phyloP scores from a whole-genome alignment of 2,113 vertebrate genomes.

The Herpetotheres cachinnans region DNA sequence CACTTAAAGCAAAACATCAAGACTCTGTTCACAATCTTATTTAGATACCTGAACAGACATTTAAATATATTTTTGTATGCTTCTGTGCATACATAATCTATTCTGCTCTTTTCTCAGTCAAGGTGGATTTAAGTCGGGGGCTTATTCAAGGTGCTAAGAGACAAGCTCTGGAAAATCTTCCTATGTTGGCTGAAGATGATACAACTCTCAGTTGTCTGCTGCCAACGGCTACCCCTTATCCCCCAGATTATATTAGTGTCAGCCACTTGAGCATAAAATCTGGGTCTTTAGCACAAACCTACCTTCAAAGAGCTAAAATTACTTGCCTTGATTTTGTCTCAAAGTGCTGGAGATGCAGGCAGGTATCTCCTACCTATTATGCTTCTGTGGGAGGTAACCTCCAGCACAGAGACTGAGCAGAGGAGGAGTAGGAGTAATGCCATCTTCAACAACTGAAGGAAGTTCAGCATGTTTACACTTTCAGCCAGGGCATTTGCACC shows the following conservation, averaged over 20 bases:
- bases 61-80: neutral
- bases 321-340: neutral
- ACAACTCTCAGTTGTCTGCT: neutral
- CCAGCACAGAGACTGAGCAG: neutral
- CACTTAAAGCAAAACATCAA: neutral
- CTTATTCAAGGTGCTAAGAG: conserved; percentile 21
- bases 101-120: neutral
- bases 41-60: neutral
- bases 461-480: neutral
- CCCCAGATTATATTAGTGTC: conserved; percentile 1
- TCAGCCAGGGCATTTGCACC: neutral
- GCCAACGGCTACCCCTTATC: conserved; percentile 45
- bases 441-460: neutral
- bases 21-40: neutral
- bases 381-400: conserved; percentile 8
- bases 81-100: conserved; percentile 5
- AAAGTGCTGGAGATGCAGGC: neutral
- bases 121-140: conserved; percentile 14
- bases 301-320: conserved; percentile 12
- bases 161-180: conserved; percentile 19
- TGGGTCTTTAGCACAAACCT: conserved; percentile 18
- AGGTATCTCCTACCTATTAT: neutral
- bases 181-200: neutral
- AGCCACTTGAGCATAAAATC: conserved; percentile 4
- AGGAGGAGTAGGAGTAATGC: neutral